Evolutionary conservation across 2,888 invertebrate genomes (phyloP), one percentile per base, ranked within the genome.

Genomic region (Agonum fuliginosum): DNA sequence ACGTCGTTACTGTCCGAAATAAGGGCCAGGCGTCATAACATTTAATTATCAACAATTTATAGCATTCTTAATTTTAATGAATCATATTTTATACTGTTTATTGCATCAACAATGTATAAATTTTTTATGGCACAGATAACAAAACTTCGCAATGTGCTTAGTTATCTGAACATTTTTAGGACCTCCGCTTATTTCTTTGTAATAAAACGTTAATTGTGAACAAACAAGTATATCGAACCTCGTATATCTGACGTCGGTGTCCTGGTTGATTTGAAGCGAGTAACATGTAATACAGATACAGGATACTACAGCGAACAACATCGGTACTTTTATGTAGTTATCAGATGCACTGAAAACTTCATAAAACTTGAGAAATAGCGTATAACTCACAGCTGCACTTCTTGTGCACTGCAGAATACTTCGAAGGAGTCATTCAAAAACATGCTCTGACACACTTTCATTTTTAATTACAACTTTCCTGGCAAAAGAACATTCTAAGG

Each of bases 301-400:
- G 22, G 2, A 20, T 12, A 54, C 37, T 3, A 37, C n/a, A n/a
- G 12, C 37, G 22, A 24, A 12, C 22, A 54, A 3, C 24, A 22
- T 54, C 54, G 8, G 22, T 22, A 54, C 54, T 54, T 54, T 54
- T 54, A 54, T 54, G 54, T 2, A 24, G 54, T 24, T 54, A 54
- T 54, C 54, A 54, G 20, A 54, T 54, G 54, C 54, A 22, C 54
- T 54, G 54, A 19, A 17, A 54, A 54, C 54, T 54, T 54, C 54
- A 54, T 54, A 54, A 51, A 54, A 54, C 54, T 24, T 54, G 4
- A 20, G 54, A 22, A 10, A 54, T 54, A 24, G 10, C 10, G 20
- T 10, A 54, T 54, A 54, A 54, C 24, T 54, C n/a, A 19, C 54
- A 54, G 22, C 10, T 20, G 6, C 48, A 48, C 10, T 48, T 8